Base-by-base conservation (phyloP, 2,113 vertebrate species). In the Stigmatopora argus region DNA sequence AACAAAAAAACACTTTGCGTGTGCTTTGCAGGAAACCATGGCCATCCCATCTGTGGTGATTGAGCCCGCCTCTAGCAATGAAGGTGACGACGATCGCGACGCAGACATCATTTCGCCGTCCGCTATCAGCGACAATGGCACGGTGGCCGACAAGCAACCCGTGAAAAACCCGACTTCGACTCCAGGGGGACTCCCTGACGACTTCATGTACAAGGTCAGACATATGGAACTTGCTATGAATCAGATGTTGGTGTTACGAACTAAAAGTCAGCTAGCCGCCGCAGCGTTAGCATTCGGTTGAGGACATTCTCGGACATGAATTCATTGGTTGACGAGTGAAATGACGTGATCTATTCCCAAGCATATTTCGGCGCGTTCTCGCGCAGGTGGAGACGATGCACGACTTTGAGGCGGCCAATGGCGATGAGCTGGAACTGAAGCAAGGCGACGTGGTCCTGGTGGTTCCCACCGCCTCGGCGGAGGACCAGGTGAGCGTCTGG, bases 371-470 rank as follows among this genome's bases (percentile, higher is more conserved):
- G 38, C 9, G 44, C 46, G 46, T 1, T 41, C 56, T 72, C 63
- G 49, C 87, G 46, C 69, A 99, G 96, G 96, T 94, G 78, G 93
- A 97, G 91, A 92, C 91, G 0, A 78, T 99, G 61, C 96, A 99
- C 5, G 95, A 98, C 75, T 99, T 99, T 0, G 95, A 98, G 59
- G 96, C 96, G 78, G 96, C 95, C 45, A 99, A 97, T 75, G 90
- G 89, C 13, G 96, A 99, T 71, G 95, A 99, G 73, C 92, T 99
- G 31, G 93, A 91, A 31, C 86, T 99, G 68, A 93, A 92, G 70
- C 86, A 92, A 72, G 95, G 95, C 1, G 95, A 99, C 4, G 83
- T 94, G 75, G 94, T 98, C 26, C 71, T 97, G 72, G 95, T 99
- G 71, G 78, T 98, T 69, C 92, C 93, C 55, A 95, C 95, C 0